Evolutionary conservation across 2,113 vertebrate species (phyloP), one percentile per base, ranked within the genome.

Genomic region (Corydoras sp.): DNA sequence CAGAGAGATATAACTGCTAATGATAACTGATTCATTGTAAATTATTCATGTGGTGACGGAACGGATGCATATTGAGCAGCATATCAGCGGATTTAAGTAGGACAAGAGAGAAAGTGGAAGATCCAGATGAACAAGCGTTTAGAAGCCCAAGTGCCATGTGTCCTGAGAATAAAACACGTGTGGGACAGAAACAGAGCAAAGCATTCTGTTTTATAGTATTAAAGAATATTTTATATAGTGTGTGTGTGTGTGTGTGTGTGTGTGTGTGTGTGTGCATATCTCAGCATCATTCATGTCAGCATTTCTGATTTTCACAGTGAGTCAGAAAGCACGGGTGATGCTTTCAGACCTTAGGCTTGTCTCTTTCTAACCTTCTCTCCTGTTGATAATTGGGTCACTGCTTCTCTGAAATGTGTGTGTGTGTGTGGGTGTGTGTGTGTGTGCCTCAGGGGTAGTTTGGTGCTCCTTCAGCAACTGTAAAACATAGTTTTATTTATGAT

Each of bases 371-470:
- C 63, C 48, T 24, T 54, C 50, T 54, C 48, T 60, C 63, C 72
- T 65, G 58, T 69, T 76, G 75, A 76, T 77, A 79, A 76, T 77
- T 76, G 71, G 74, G 78, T 79, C 78, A 79, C 60, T 68, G 68
- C 49, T 74, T 53, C 70, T 74, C 67, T 73, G 48, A 77, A 73
- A 74, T 63, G 72, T 65, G 43, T 74, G 67, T 67, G 15, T 69
- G 64, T 67, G 32, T 58, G 54, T 69, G 31, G 53, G 24, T 73
- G 75, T 69, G 50, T 69, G 48, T 60, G 68, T 31, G 43, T 30
- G 35, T 24, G 35, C 35, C 35, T 43, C 35, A 43, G 35, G 35
- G 35, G 35, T 43, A 43, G 35, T 43, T 58, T 51, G 11, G 9
- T 50, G 51, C 43, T 62, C 13, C 51, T 53, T 53, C 51, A 53